Evolutionary conservation across 1,140 invertebrate genomes (phyloP), one percentile per base, ranked within the genome.

Genomic region (Cherax quadricarinatus): DNA sequence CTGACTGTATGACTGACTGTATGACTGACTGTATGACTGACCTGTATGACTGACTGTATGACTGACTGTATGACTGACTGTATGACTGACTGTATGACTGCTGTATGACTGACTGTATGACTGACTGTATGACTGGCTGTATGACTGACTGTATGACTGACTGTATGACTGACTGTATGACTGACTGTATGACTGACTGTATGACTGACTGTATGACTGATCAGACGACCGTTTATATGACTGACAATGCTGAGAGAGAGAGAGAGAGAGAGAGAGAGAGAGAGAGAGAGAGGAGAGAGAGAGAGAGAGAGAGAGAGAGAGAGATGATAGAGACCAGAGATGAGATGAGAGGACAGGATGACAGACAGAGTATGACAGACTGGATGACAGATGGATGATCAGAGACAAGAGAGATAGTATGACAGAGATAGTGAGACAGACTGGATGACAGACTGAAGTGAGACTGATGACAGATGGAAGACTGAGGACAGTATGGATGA

Each of bases 381-480:
- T 70, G 66, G 21, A 70, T 70, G 66, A 70, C 66, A 14, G 66
- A 70, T 70, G 66, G 21, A 70, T 70, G 66, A 70, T 21, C 21
- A 21, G 21, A 12, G 12, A 21, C 12, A 70, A 14, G 66, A 70
- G 12, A 14, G 66, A 70, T 21, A 14, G 66, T 14, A 70, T 70
- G 66, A 70, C 12, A 14, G 66, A 70, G 12, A 14, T 12, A 70
- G 12, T 70, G 66, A 70, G 66, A 70, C 66, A 14, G 66, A 70
- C 66, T 70, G 66, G 21, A 70, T 70, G 66, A 70, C 66, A 14
- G 66, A 70, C 66, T 70, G 66, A 70, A 70, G n/a, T n/a, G n/a
- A n/a, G n/a, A n/a, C n/a, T n/a, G n/a, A n/a, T n/a, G n/a, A n/a
- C n/a, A n/a, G n/a, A n/a, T n/a, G n/a, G n/a, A n/a, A n/a, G n/a